Evolutionary conservation across 1,140 invertebrate genomes (phyloP), one percentile per base, ranked within the genome.

Genomic region (Calliphora vicina): DNA sequence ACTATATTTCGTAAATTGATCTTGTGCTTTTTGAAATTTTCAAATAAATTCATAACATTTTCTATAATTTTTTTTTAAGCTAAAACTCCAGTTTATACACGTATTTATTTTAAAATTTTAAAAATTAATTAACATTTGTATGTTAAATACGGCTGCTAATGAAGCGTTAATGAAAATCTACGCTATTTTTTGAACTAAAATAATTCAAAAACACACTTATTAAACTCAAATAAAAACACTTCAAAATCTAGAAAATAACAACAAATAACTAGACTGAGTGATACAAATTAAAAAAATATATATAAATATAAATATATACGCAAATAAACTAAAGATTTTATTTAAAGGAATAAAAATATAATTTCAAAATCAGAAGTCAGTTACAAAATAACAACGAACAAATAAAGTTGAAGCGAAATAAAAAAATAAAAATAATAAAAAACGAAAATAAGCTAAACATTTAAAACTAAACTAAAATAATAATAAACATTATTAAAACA

Each of bases 341-440:
- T 67, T 17, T 35, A n/a, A 17, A 76, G 73, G 29, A 76, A 76
- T 35, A 42, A 45, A 78, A 8, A 78, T n/a, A 25, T 2, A 43
- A 10, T 23, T 10, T 20, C 26, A 23, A 8, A 78, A 3, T 35
- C 73, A 45, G 74, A 25, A 76, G n/a, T 76, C 74, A 78, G 74
- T 78, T 17, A 78, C 74, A 78, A 78, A 42, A 78, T 78, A 35
- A 71, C 50, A 81, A 61, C 61, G 80, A 81, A 67, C 27, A 81
- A 81, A 50, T 67, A 81, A 71, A 67, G 80, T 26, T 25, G 26
- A 67, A 13, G 17, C 15, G 13, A 6, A 23, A 23, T 1, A 67
- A 81, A 13, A 29, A 67, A 81, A 29, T 26, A 50, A 29, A 12
- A 10, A 10, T 50, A 61, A 81, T 67, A 35, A 29, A 81, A 27